These are phyloP conservation scores for Centropyge bicolor DNA, from an alignment of 2,797 vertebrate genomes.

Conservation along the genomic window DNA sequence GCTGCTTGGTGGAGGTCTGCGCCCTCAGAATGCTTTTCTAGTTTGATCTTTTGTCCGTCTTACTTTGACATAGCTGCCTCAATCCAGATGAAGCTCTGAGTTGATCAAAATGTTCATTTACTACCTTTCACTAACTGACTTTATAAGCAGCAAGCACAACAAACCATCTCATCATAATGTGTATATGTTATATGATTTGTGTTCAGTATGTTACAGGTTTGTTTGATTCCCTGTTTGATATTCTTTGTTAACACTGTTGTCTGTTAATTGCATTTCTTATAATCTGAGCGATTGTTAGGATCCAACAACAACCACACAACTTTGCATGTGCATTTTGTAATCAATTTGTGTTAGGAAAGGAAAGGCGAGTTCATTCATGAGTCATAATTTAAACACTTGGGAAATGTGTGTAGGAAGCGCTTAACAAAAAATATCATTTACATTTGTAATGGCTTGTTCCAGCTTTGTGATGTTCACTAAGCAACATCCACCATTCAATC, in stretches of 20 bases:
- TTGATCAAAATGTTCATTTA: constrained; percentile 22
- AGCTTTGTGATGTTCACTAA: background rate
- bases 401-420: background rate
- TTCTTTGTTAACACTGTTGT: background rate
- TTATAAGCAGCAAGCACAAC: background rate
- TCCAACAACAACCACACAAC: too few relatives aligned
- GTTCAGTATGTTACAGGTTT: background rate
- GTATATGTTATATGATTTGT: background rate
- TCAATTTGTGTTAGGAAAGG: background rate
- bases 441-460: background rate
- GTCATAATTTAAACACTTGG: background rate
- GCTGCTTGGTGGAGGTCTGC: too few relatives aligned
- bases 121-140: background rate
- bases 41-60: background rate
- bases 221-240: background rate
- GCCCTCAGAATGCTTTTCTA: background rate
- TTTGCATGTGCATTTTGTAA: too few relatives aligned
- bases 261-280: background rate
- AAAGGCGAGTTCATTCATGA: background rate
- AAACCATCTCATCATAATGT: background rate
- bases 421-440: background rate
- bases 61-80: background rate
- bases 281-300: too few relatives aligned
- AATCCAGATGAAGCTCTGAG: constrained; percentile 7
- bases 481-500: background rate